Base-by-base conservation (phyloP, 1,140 invertebrate species). In the Galleria mellonella region DNA sequence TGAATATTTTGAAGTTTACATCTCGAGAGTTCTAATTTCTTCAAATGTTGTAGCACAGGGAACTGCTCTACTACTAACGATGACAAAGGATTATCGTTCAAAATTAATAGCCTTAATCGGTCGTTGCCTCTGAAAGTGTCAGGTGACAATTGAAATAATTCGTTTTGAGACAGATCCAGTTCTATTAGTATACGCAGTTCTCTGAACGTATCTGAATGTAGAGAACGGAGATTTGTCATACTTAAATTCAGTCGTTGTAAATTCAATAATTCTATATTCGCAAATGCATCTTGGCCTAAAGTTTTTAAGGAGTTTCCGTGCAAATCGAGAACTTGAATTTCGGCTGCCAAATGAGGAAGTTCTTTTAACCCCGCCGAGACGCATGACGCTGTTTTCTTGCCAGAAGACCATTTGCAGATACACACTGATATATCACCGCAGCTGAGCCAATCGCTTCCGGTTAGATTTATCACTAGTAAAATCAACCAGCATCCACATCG, bases 391-490 rank as follows among this genome's bases (percentile, higher is more conserved):
- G 94, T 94, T 71, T 95, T 95, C 72, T 96, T 96, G 11, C 94
- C 94, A 2, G 92, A 93, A 1, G 92, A 92, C 95, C 95, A 96
- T 83, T 94, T 96, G 88, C 95, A 97, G 51, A 90, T 89, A 72
- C 95, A 97, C 43, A 92, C 91, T 12, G 86, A 69, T 13, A 83
- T 74, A 12, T 93, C 91, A 64, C 93, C 95, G 43, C 85, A 87
- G 61, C 91, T 92, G 5, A 92, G 91, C 93, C 94, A 95, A 66
- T 95, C 94, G 43, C 82, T 77, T 51, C 58, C 77, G 39, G 67
- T 61, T 4, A 71, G 61, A 11, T 68, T 65, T 27, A 76, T 50
- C 44, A 79, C 55, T 32, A 82, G 52, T 44, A 81, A 29, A 32
- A 74, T 60, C 15, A 79, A 47, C 54, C 74, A 55, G 47, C 67